phyloP scores from a whole-genome alignment of 2,888 invertebrate species.

The Ethmia dodecea region DNA sequence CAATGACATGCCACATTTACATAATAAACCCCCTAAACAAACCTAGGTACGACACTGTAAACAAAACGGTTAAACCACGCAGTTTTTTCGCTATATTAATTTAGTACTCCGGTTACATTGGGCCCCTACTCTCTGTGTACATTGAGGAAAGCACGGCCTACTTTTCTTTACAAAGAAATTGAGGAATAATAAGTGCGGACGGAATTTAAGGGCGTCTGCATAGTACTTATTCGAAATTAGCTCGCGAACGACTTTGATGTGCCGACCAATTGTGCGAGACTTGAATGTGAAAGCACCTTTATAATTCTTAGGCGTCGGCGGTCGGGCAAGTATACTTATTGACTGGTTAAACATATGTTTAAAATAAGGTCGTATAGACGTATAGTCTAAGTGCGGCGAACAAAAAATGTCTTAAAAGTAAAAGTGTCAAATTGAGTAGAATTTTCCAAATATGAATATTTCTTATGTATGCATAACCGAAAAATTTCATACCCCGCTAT shows the following conservation, averaged over 20 bases:
- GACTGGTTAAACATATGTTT: too few species aligned
- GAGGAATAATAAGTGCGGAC: slow-evolving; percentile 61
- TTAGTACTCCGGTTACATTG: slow-evolving; percentile 67
- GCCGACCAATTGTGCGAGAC: slow-evolving; percentile 61
- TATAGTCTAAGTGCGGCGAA: too few species aligned
- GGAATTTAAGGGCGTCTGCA: slow-evolving; percentile 63
- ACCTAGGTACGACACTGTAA: slow-evolving; percentile 58
- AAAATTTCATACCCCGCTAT: too few species aligned
- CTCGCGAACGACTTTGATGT: slow-evolving; percentile 67
- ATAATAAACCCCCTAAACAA: slow-evolving; percentile 68
- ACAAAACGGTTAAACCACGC: slow-evolving; percentile 60
- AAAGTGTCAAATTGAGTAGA: too few species aligned
- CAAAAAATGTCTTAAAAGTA: too few species aligned
- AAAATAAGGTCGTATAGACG: too few species aligned
- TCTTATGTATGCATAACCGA: too few species aligned
- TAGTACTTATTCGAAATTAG: slow-evolving; percentile 74
- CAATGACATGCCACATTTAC: slow-evolving; percentile 61
- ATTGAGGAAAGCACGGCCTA: slow-evolving; percentile 51
- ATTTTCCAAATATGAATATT: too few species aligned
- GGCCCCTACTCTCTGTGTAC: slow-evolving; percentile 52
- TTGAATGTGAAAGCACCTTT: slow-evolving; percentile 60
- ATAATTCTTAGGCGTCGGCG: slow-evolving; percentile 55
- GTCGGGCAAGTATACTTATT: slow-evolving; percentile 34
- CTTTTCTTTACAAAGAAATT: slow-evolving; percentile 62
- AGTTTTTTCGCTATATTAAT: slow-evolving; percentile 69